phyloP scores from a whole-genome alignment of 2,888 invertebrate species.

The Abscondita cerata region DNA sequence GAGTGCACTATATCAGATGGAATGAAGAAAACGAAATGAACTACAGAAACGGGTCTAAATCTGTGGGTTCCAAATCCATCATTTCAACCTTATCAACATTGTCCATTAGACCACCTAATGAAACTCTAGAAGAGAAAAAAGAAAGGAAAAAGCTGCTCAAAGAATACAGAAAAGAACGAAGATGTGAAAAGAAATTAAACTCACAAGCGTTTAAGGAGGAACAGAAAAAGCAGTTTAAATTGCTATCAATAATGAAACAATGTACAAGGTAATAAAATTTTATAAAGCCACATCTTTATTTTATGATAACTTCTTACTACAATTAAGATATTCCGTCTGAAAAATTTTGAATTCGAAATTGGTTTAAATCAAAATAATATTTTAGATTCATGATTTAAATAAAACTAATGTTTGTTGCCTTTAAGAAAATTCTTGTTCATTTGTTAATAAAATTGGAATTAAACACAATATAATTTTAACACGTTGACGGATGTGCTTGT shows the following conservation, averaged over 20 bases:
- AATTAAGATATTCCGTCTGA: too few relatives aligned
- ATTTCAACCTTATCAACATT: slow-evolving; percentile 73
- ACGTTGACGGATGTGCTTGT: too few relatives aligned
- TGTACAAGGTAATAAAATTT: slow-evolving; percentile 74
- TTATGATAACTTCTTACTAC: too few relatives aligned
- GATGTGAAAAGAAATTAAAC: slow-evolving; percentile 84
- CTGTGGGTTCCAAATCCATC: slow-evolving; percentile 68
- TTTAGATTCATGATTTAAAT: too few relatives aligned
- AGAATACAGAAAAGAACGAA: slow-evolving; percentile 78
- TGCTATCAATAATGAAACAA: slow-evolving; percentile 76
- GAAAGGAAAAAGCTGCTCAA: slow-evolving; percentile 80
- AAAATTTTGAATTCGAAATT: too few relatives aligned
- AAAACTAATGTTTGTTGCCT: too few relatives aligned
- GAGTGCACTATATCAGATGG: slow-evolving; percentile 72
- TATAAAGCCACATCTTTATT: slow-evolving; percentile 57
- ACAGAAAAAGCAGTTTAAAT: slow-evolving; percentile 80
- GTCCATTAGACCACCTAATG: slow-evolving; percentile 76
- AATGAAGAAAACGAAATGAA: slow-evolving; percentile 60
- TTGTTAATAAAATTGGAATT: too few relatives aligned
- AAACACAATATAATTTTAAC: too few relatives aligned
- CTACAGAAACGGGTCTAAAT: slow-evolving; percentile 60
- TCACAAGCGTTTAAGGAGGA: slow-evolving; percentile 84
- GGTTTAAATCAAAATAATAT: too few relatives aligned
- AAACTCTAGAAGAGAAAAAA: slow-evolving; percentile 77
- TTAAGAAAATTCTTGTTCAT: too few relatives aligned